phyloP scores from a whole-genome alignment of 2,113 vertebrate species.

The Columba janthina region DNA sequence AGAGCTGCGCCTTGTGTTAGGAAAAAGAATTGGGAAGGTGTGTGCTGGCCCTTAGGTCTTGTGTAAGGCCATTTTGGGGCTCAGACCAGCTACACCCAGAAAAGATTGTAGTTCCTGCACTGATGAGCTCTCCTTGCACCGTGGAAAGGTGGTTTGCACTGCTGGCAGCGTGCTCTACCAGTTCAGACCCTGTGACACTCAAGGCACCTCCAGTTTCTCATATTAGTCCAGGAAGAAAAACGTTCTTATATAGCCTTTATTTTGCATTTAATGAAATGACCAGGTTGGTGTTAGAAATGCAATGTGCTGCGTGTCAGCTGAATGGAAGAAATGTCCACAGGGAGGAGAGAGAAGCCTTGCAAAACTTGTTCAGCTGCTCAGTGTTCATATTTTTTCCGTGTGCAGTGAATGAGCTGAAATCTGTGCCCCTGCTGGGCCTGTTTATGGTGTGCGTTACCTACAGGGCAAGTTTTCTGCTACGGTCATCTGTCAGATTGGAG shows the following conservation, averaged over 20 bases:
- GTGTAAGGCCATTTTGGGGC: neutral
- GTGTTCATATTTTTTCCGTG: neutral
- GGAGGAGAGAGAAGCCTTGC: neutral
- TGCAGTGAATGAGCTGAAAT: neutral
- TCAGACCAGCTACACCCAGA: neutral
- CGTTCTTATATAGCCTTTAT: neutral
- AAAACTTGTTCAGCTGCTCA: conserved; percentile 28
- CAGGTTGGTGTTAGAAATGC: neutral
- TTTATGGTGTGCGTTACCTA: conserved; percentile 10
- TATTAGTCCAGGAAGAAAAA: neutral
- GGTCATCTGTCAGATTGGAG: conserved; percentile 16
- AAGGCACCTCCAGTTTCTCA: neutral
- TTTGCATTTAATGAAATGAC: neutral
- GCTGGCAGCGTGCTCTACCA: neutral
- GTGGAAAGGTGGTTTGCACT: neutral
- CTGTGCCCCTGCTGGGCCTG: conserved; percentile 27
- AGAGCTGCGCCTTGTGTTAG: neutral
- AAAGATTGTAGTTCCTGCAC: neutral
- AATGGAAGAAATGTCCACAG: neutral
- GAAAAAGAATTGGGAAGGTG: neutral
- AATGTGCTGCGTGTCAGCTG: neutral
- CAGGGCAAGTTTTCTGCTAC: neutral
- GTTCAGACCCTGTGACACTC: neutral
- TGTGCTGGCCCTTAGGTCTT: neutral
- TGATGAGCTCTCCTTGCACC: neutral